Evolutionary conservation across 2,113 vertebrate species (phyloP).

Genomic region (Rhynchomys soricoides): DNA sequence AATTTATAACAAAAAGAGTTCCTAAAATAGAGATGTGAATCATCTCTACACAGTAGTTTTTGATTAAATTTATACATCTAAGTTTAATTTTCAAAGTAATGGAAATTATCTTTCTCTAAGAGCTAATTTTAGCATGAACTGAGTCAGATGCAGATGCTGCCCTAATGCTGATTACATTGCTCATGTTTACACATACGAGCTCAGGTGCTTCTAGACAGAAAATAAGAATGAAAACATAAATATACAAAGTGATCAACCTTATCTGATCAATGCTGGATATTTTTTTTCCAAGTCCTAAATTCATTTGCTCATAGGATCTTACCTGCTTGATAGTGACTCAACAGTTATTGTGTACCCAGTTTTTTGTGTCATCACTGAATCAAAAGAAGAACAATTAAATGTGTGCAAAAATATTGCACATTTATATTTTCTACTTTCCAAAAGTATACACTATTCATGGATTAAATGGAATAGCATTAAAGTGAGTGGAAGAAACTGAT

Average conservation of each 20-base stretch:
- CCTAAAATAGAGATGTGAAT: background rate
- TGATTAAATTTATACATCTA: background rate
- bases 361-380: background rate
- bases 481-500: background rate
- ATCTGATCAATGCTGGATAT: background rate
- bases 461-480: background rate
- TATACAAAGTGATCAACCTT: background rate
- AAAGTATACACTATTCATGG: background rate
- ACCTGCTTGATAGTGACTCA: background rate
- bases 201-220: background rate
- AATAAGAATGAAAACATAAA: background rate
- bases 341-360: background rate
- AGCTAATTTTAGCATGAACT: background rate
- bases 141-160: background rate
- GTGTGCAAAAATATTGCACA: background rate
- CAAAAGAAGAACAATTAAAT: background rate
- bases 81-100: background rate
- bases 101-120: background rate
- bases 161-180: background rate
- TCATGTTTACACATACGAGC: background rate
- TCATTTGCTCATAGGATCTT: background rate
- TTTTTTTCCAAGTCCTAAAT: background rate
- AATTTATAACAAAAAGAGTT: background rate
- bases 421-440: background rate
- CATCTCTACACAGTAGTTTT: conserved; percentile 21